These are phyloP conservation scores for Spodoptera exigua DNA, from an alignment of 2,888 invertebrate species.

Conservation along the genomic window DNA sequence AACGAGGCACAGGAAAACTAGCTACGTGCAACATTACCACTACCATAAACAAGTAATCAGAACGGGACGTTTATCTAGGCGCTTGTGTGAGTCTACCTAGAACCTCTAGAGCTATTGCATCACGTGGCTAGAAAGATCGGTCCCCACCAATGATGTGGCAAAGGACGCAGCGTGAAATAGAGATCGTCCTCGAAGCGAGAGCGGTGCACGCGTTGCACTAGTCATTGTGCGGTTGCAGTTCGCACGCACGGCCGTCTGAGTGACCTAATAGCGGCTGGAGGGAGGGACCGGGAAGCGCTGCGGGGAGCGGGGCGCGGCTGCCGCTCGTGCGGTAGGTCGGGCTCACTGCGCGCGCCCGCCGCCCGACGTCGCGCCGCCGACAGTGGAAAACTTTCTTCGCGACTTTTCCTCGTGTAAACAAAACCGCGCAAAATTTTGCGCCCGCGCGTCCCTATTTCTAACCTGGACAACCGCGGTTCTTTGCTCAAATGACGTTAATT, in stretches of 20 bases:
- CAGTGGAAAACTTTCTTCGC: conserved; percentile 87
- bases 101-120: conserved; percentile 80
- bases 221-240: conserved; percentile 88
- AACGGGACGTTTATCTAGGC: conserved; percentile 75
- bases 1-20: conserved; percentile 53
- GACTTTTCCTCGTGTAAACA: conserved; percentile 87
- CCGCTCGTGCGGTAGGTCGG: conserved; percentile 88
- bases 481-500: conserved; percentile 56
- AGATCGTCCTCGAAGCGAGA: conserved; percentile 90
- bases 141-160: conserved; percentile 88
- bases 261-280: conserved; percentile 89
- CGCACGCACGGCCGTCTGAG: conserved; percentile 87
- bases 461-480: conserved; percentile 46
- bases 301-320: conserved; percentile 78
- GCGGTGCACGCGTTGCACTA: conserved; percentile 89
- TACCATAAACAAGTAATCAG: conserved; percentile 70
- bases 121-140: conserved; percentile 88
- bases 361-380: conserved; percentile 80
- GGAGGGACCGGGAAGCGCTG: conserved; percentile 87
- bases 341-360: conserved; percentile 86
- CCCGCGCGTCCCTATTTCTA: conserved; percentile 64
- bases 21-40: conserved; percentile 48
- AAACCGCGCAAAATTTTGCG: conserved; percentile 77
- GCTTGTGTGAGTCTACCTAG: conserved; percentile 75
- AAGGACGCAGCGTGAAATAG: conserved; percentile 89